Conservation (phyloP, 2,888 invertebrate species). For the Dynastes maya region DNA sequence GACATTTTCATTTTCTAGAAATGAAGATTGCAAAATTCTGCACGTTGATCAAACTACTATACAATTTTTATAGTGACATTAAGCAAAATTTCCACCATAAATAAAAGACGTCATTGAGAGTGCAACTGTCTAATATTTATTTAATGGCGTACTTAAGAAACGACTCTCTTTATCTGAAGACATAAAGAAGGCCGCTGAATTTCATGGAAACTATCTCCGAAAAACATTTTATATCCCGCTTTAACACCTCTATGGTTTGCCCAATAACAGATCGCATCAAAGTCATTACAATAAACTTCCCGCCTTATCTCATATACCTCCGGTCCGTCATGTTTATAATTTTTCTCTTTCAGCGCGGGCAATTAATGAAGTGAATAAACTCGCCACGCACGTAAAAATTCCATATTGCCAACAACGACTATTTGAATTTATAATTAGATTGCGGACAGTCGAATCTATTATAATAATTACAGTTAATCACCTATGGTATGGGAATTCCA, state of each 20-base stretch:
- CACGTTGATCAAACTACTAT: no score
- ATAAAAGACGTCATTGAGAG: background rate
- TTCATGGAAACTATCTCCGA: conserved; percentile 38
- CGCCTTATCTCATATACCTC: conserved; percentile 33
- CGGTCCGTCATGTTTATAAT: conserved; percentile 20
- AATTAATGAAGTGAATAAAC: conserved; percentile 25
- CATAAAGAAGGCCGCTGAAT: conserved; percentile 21
- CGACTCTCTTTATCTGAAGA: background rate
- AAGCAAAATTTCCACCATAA: background rate
- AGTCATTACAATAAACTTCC: conserved; percentile 42
- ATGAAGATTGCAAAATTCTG: no score
- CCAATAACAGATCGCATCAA: conserved; percentile 39
- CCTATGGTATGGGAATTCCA: conserved; percentile 17
- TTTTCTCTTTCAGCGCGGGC: conserved; percentile 15
- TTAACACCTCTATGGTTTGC: conserved; percentile 34
- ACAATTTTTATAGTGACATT: no score
- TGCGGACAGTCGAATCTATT: conserved; percentile 19
- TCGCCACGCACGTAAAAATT: background rate
- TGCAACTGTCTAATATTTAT: conserved; percentile 22
- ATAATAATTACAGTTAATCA: conserved; percentile 18
- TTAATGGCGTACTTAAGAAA: conserved; percentile 39
- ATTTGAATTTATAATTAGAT: conserved; percentile 34
- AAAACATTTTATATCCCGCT: conserved; percentile 39
- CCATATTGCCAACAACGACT: conserved; percentile 10
- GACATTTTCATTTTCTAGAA: no score